Conservation (phyloP, 2,888 invertebrate genomes). For the Automeris io region DNA sequence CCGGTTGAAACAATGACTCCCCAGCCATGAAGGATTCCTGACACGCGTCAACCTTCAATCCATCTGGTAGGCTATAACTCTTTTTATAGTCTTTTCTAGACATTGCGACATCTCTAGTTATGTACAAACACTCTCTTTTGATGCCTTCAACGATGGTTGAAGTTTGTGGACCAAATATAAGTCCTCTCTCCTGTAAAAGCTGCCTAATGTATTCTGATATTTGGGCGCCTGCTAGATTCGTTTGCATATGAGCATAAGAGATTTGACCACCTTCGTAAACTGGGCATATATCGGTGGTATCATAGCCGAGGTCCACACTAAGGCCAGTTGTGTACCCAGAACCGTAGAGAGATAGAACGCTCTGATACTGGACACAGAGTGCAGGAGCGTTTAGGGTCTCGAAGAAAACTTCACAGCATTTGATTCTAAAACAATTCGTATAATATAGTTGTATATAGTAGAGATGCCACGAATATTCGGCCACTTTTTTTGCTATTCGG, state of each 20-base stretch:
- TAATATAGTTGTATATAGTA: not conserved
- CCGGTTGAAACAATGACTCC: conserved; percentile 49
- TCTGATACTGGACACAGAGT: conserved; percentile 48
- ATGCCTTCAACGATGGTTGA: conserved; percentile 30
- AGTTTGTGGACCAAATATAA: conserved; percentile 22
- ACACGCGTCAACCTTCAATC: conserved; percentile 37
- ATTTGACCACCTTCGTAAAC: conserved; percentile 53
- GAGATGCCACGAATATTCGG: too few species aligned
- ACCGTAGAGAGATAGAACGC: conserved; percentile 47
- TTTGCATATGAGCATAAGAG: conserved; percentile 42
- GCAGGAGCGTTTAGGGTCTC: conserved; percentile 53
- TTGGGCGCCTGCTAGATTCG: conserved; percentile 35
- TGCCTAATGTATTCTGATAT: conserved; percentile 32
- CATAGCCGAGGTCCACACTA: conserved; percentile 53
- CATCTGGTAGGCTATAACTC: conserved; percentile 32
- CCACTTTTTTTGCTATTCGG: too few species aligned
- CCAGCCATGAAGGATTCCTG: conserved; percentile 42
- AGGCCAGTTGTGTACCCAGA: conserved; percentile 53
- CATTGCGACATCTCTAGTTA: conserved; percentile 30
- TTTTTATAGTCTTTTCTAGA: conserved; percentile 19
- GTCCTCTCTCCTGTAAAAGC: conserved; percentile 24
- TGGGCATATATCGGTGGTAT: conserved; percentile 40
- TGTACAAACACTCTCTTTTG: conserved; percentile 29
- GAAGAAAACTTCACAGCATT: conserved; percentile 58
- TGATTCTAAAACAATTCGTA: conserved; percentile 34